These are phyloP conservation scores for Halcyon chelicuti DNA, from an alignment of 2,797 vertebrate genomes.

Conservation along the genomic window DNA sequence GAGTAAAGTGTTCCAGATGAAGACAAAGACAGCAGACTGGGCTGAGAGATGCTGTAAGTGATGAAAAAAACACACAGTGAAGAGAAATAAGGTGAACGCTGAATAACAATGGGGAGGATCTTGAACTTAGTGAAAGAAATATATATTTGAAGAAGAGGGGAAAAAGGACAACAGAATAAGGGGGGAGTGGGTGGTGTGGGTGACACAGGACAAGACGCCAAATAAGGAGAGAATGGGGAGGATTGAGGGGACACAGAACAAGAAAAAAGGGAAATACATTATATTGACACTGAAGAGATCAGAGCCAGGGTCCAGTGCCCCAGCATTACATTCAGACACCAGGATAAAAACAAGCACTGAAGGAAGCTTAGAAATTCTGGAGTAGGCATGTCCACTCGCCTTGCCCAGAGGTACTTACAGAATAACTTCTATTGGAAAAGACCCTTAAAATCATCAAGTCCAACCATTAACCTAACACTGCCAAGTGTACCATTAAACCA, in stretches of 20 bases:
- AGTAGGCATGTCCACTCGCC: not conserved
- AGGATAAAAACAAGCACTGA: not conserved
- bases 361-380: not conserved
- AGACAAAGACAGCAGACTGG: not conserved
- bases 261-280: not conserved
- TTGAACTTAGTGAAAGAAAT: not conserved
- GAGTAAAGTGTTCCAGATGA: not conserved
- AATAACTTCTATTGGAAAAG: not conserved
- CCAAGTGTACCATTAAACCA: not conserved
- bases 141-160: not conserved
- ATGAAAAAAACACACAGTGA: not conserved
- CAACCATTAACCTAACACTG: not conserved
- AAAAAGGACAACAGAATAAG: not conserved
- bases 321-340: not conserved
- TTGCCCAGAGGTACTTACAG: not conserved
- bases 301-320: not conserved
- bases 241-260: not conserved
- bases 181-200: fast-evolving
- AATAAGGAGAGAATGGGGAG: not conserved
- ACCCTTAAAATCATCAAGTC: not conserved
- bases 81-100: not conserved
- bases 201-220: too few species aligned
- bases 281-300: not conserved
- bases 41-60: not conserved
- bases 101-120: not conserved